Base-by-base conservation (phyloP, 2,888 invertebrate genomes). In the Cistogaster globosa region DNA sequence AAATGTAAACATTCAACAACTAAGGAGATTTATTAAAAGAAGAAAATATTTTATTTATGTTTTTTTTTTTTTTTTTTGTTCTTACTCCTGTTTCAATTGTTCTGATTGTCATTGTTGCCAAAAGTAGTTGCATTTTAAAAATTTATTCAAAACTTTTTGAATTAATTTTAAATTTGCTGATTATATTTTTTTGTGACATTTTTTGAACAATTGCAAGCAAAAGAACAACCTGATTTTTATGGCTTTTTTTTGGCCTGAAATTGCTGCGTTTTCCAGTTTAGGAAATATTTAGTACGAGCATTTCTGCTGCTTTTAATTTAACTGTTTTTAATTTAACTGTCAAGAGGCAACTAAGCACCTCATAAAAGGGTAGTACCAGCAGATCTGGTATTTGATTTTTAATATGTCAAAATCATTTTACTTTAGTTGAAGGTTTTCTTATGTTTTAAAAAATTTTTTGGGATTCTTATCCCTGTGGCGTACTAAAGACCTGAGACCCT, bases 1-100 rank as follows among this genome's bases (percentile, higher is more conserved):
- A 51, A 76, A 76, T 42, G 63, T 53, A 58, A 55, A 76, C 60
- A 68, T 58, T 36, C 14, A 42, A 51, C 67, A 62, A 26, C 58
- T 60, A 53, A 60, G 53, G n/a, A 78, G 74, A 83, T 78, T 83
- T 83, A 83, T 83, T 74, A 78, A 74, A 69, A 78, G 51, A 78
- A 62, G 16, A 78, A 78, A 72, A 72, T 79, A 51, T 80, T n/a
- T n/a, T n/a, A 58, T 62, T 58, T n/a, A n/a, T n/a, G n/a, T n/a
- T 1, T 12, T 42, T 42, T 42, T 42, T 42, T 12, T n/a, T 11
- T 51, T 22, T 14, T 32, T 6, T 38, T 26, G 20, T 14, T 57
- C 32, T 2, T 2, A 7, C n/a, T 60, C 12, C 53, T 55, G 38
- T 42, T 68, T 48, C 22, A 8, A 67, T 58, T 71, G 58, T 51